Evolutionary conservation across 2,797 vertebrate species (phyloP).

Genomic region (Siniperca scherzeri): DNA sequence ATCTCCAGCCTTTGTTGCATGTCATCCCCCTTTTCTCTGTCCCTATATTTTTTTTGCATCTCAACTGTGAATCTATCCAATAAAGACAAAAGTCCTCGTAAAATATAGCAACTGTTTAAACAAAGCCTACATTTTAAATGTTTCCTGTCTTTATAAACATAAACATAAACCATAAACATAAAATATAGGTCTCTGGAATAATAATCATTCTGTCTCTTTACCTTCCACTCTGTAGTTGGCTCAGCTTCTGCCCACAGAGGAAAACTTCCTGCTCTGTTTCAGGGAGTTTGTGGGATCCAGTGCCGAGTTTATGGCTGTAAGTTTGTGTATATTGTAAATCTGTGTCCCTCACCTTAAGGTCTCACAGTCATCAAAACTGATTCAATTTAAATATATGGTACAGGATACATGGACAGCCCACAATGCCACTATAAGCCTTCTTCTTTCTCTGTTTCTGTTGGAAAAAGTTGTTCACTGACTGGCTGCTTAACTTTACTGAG

Average conservation of each 20-base stretch:
- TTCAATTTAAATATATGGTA: conserved; percentile 13
- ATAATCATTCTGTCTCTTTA: conserved; percentile 2
- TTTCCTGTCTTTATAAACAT: background rate
- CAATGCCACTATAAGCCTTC: background rate
- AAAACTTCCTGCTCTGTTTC: conserved; percentile 97
- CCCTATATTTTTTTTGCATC: background rate
- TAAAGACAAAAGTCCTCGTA: background rate
- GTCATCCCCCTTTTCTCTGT: background rate
- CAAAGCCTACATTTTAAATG: background rate
- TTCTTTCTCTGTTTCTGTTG: background rate
- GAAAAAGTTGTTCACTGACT: conserved; percentile 18
- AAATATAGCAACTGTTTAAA: background rate
- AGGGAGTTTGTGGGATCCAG: conserved; percentile 96
- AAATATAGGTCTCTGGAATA: background rate
- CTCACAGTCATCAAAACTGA: conserved; percentile 5
- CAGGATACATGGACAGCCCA: background rate
- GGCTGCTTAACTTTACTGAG: conserved; percentile 38
- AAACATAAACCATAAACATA: background rate
- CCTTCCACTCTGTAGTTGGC: conserved; percentile 86
- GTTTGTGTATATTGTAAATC: conserved; percentile 42
- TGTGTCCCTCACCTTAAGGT: conserved; percentile 4
- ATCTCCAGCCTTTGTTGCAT: background rate
- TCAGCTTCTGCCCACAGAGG: conserved; percentile 96
- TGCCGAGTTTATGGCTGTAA: conserved; percentile 94
- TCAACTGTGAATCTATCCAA: background rate